Evolutionary conservation across 2,797 vertebrate species (phyloP), one percentile per base, ranked within the genome.

Genomic region (Anabacerthia variegaticeps): DNA sequence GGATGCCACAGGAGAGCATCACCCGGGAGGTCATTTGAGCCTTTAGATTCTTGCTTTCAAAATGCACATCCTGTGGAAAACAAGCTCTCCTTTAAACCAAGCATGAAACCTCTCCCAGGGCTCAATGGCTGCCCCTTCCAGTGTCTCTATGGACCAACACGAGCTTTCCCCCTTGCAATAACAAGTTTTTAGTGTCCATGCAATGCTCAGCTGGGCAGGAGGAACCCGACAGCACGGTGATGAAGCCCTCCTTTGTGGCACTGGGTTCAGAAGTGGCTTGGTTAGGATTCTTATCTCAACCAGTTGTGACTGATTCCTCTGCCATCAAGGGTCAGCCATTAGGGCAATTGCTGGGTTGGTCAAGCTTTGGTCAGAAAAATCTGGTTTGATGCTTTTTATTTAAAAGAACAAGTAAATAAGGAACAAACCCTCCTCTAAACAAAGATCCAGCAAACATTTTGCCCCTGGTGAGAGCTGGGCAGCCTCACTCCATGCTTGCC

Each of bases 81-180:
- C 22, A 6, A 51, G 4, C 17, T 69, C 11, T 80, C 10, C 19
- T 49, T 44, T 22, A 27, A 30, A 74, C 28, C 24, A 12, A n/a
- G 7, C 4, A 26, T 0, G 0, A 49, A 62, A 49, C 18, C 16
- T 43, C 12, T 69, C 26, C 26, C 43, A 15, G 22, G 20, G 51
- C 43, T 83, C 63, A 69, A 8, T 2, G 8, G 17, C 32, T 28
- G 46, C 44, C 68, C 30, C 51, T 85, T 61, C 44, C 37, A 28
- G 17, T 13, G 46, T 52, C 26, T 32, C 13, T 36, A 12, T 1
- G 12, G 69, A 24, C 18, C 7, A 28, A 39, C 3, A 3, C 2
- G 28, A 51, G 66, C 7, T 72, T 82, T 90, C 48, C 2, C 20
- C 22, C n/a, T 56, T 4, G 2, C 30, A 55, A 16, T 8, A 67